These are phyloP conservation scores for Amblyjoppa proteus DNA, from an alignment of 2,888 invertebrate species.

Conservation along the genomic window DNA sequence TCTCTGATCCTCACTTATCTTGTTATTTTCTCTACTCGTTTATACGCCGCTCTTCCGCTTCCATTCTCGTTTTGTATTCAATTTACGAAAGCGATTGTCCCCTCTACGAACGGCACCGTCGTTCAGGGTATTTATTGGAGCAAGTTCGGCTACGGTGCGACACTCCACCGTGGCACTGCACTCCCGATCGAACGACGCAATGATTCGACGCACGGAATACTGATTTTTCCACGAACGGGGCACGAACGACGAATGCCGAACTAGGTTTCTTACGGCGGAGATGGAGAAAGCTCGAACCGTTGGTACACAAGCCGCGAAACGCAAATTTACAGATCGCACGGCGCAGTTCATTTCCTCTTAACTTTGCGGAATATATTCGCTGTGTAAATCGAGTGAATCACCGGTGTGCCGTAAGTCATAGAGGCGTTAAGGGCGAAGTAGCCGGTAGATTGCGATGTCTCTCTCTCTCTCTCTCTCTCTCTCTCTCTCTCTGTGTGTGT, in stretches of 20 bases:
- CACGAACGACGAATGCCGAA: conserved; percentile 44
- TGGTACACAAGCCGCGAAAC: conserved; percentile 8
- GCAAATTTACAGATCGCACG: conserved; percentile 52
- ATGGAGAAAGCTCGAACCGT: conserved; percentile 22
- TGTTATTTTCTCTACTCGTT: conserved; percentile 2
- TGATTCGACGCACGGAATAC: conserved; percentile 48
- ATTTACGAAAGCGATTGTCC: conserved; percentile 41
- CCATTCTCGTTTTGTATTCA: conserved; percentile 39
- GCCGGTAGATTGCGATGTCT: neutral
- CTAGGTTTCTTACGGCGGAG: conserved; percentile 23
- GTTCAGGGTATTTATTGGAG: conserved; percentile 40
- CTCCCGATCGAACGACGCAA: conserved; percentile 54
- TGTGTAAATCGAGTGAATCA: conserved; percentile 23
- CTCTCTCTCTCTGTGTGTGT: neutral
- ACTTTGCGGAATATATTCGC: conserved; percentile 20
- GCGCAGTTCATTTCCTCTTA: conserved; percentile 30
- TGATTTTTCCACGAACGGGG: conserved; percentile 46
- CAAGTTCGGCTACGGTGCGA: conserved; percentile 7
- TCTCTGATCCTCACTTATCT: neutral
- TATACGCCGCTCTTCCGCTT: conserved; percentile 4
- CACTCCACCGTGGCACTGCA: conserved; percentile 4
- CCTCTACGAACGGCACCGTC: conserved; percentile 33
- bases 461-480: neutral
- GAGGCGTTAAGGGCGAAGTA: conserved; percentile 17
- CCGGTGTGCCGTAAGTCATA: conserved; percentile 21